These are phyloP conservation scores for Gobiocypris rarus DNA, from an alignment of 2,113 vertebrate species.

Conservation along the genomic window DNA sequence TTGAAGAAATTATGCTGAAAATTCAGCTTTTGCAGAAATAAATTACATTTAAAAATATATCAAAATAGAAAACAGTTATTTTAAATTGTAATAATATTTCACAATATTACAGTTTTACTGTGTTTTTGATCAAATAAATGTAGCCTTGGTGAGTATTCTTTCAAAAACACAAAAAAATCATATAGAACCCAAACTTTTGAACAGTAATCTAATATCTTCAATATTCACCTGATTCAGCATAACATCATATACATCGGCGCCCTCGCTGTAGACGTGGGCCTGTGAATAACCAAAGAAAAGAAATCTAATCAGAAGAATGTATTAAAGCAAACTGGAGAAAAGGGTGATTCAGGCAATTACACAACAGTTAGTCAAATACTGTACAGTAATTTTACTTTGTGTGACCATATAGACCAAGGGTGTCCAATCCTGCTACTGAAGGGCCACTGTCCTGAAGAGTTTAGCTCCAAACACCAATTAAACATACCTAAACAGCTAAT, in stretches of 20 bases:
- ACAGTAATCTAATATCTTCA: background rate
- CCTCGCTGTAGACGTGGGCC: slow-evolving; percentile 87
- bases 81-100: background rate
- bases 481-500: too few relatives aligned
- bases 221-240: slow-evolving; percentile 88
- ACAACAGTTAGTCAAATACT: background rate
- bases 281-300: slow-evolving; percentile 55
- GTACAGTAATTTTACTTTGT: background rate
- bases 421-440: too few relatives aligned
- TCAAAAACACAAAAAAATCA: too few relatives aligned
- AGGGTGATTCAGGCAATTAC: background rate
- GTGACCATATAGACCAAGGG: background rate
- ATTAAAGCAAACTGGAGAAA: background rate
- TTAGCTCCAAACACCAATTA: too few relatives aligned
- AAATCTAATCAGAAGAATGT: background rate
- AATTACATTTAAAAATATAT: too few relatives aligned
- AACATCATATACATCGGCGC: slow-evolving; percentile 82
- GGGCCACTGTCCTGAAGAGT: too few relatives aligned
- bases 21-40: too few relatives aligned
- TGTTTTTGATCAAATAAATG: background rate
- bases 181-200: background rate
- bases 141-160: background rate
- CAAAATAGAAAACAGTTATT: background rate
- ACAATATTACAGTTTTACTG: background rate
- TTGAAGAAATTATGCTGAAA: too few relatives aligned